A percentile compares a stretch with the other conserved stretches of the same genome.
phyloP scores from a whole-genome alignment of 2,113 vertebrate genomes.

The Pseudopodoces humilis region DNA sequence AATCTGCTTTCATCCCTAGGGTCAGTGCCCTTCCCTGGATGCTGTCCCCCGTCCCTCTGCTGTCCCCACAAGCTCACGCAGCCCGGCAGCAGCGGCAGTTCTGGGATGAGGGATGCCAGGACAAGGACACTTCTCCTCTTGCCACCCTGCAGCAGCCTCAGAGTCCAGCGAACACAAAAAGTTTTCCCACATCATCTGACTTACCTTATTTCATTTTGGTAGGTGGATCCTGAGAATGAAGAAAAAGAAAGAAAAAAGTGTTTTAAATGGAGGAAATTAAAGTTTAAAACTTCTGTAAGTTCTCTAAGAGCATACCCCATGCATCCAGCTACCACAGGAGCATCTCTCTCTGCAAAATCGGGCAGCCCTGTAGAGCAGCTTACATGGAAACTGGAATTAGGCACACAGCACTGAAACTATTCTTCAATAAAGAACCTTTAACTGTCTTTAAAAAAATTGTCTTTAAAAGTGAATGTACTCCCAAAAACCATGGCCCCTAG shows the following conservation, averaged over 20 bases:
- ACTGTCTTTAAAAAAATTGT: accelerated
- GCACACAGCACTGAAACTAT: neutral
- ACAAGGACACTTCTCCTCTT: neutral
- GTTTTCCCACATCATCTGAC: neutral
- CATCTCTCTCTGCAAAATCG: neutral
- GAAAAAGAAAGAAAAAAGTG: neutral
- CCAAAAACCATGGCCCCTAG: accelerated
- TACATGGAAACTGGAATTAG: neutral
- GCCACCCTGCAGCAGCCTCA: neutral
- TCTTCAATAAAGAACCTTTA: neutral
- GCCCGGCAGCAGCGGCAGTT: accelerated
- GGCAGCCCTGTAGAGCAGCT: neutral
- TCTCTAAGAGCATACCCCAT: neutral
- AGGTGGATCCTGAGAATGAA: slow-evolving; percentile 64
- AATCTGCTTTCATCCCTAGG: accelerated
- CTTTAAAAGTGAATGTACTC: neutral
- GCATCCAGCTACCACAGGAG: neutral
- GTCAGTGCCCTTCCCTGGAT: no score
- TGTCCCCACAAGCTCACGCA: neutral
- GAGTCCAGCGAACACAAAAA: neutral
- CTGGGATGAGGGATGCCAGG: neutral
- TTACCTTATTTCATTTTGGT: slow-evolving; percentile 77
- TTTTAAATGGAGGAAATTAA: neutral
- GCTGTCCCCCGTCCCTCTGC: neutral
- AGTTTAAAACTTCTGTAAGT: neutral